Evolutionary conservation across 23 tunicate species (phyloP).

Genomic region (Pegea sp.): DNA sequence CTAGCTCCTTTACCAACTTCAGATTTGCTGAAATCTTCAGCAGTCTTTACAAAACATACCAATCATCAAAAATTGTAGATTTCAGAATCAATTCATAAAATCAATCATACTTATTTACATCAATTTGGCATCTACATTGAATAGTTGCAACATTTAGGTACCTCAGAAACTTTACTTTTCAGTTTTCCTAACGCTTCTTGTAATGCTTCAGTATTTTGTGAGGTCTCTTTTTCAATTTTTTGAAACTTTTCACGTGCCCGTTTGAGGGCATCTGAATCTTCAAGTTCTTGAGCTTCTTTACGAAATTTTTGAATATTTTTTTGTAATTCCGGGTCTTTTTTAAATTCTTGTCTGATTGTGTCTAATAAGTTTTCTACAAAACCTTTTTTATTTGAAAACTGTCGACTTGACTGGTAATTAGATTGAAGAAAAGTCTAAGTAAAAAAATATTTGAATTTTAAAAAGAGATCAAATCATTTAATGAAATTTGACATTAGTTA

Average conservation of each 20-base stretch:
- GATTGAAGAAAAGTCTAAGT: too few species aligned
- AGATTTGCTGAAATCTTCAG: conserved; percentile 55
- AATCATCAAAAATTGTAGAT: too few species aligned
- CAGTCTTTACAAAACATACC: too few species aligned
- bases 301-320: conserved; percentile 66
- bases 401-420: too few species aligned
- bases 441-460: too few species aligned
- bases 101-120: too few species aligned
- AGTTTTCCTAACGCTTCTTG: conserved; percentile 59
- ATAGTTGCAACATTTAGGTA: conserved; percentile 2
- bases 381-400: conserved; percentile 20
- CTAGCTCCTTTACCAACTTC: conserved; percentile 63
- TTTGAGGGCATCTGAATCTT: conserved; percentile 81
- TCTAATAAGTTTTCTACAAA: conserved; percentile 62
- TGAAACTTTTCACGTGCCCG: conserved; percentile 59
- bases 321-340: conserved; percentile 56
- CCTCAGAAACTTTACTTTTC: conserved; percentile 64
- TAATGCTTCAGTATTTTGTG: conserved; percentile 26
- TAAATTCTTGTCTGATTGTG: conserved; percentile 56
- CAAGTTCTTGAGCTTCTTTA: conserved; percentile 73
- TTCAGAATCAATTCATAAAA: too few species aligned
- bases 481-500: too few species aligned
- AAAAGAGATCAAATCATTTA: too few species aligned
- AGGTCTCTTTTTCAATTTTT: conserved; percentile 40
- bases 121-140: too few species aligned